These are phyloP conservation scores for Anableps anableps DNA, from an alignment of 2,797 vertebrate species.

Conservation along the genomic window DNA sequence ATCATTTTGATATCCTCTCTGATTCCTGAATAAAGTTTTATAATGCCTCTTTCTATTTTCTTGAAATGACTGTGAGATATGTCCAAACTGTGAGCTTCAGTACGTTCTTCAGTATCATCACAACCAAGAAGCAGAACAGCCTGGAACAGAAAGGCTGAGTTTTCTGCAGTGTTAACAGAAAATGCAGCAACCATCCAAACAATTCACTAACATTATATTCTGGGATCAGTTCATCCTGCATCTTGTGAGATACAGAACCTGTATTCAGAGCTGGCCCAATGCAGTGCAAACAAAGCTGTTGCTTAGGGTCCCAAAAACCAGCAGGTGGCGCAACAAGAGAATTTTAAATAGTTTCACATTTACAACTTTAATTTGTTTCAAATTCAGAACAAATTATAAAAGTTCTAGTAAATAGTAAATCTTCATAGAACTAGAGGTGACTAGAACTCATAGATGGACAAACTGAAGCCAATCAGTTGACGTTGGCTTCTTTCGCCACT, in stretches of 20 bases:
- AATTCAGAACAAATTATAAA: too few species aligned
- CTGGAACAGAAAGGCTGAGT: neutral
- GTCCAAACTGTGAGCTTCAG: neutral
- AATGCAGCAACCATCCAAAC: neutral
- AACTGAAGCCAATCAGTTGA: too few species aligned
- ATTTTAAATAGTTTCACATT: too few species aligned
- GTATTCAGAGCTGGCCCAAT: too few species aligned
- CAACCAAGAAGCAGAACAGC: neutral
- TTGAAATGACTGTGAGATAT: neutral
- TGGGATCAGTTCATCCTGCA: neutral
- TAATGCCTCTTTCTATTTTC: conserved; percentile 23
- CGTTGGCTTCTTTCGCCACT: too few species aligned
- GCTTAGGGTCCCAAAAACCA: too few species aligned
- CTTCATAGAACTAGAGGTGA: too few species aligned
- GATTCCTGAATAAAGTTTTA: conserved; percentile 66
- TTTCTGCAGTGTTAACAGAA: neutral
- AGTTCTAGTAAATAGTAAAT: too few species aligned
- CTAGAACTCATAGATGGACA: too few species aligned
- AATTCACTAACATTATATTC: neutral
- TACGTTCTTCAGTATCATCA: neutral
- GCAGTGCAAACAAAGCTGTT: too few species aligned
- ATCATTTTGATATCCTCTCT: conserved; percentile 49
- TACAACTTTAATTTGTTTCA: too few species aligned
- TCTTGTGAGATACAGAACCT: neutral
- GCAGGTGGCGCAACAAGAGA: too few species aligned